Conservation (phyloP, 2,888 invertebrate genomes). For the Chrysotoxum bicinctum region DNA sequence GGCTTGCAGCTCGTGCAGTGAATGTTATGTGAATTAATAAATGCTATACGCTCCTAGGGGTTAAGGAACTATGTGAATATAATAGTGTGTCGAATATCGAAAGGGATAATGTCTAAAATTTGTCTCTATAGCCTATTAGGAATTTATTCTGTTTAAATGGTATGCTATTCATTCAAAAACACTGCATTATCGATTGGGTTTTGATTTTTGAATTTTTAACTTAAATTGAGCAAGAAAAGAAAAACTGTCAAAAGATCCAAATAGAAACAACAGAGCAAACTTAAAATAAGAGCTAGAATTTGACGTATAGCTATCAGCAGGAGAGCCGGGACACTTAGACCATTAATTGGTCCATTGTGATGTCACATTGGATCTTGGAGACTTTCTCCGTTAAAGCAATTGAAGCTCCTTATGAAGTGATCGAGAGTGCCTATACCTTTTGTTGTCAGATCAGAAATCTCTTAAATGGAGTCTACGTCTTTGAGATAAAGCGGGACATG, state of each 20-base stretch:
- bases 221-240: not conserved
- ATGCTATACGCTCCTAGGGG: constrained; percentile 27
- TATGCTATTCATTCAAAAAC: not conserved
- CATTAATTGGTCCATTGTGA: too few relatives aligned
- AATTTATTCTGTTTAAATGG: not conserved
- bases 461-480: too few relatives aligned
- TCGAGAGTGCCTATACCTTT: too few relatives aligned
- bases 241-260: not conserved
- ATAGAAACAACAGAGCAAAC: too few relatives aligned
- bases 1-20: constrained; percentile 55
- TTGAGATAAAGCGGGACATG: too few relatives aligned
- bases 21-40: constrained; percentile 56
- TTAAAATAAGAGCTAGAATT: too few relatives aligned
- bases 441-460: too few relatives aligned
- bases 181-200: not conserved
- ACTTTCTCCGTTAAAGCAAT: too few relatives aligned
- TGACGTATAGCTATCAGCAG: too few relatives aligned
- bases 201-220: not conserved
- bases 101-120: not conserved
- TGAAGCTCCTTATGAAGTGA: too few relatives aligned
- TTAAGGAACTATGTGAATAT: constrained; percentile 52
- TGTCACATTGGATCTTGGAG: too few relatives aligned
- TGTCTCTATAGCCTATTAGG: not conserved
- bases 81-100: not conserved
- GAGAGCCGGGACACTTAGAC: too few relatives aligned